Evolutionary conservation across 2,888 invertebrate genomes (phyloP), one percentile per base, ranked within the genome.

Genomic region (Eustalomyia histrio): DNA sequence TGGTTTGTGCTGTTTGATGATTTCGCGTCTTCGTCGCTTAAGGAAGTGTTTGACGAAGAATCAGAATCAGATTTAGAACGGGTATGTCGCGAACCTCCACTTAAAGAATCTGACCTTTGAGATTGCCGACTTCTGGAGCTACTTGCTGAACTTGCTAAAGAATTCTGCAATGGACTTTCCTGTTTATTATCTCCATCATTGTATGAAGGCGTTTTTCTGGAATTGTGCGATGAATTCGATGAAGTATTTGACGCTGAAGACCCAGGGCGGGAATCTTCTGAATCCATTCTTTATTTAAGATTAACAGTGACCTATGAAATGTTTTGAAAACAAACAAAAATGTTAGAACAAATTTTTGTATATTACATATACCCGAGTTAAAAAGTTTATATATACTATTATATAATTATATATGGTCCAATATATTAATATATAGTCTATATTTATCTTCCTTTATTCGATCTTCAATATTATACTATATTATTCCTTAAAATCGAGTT

Each of bases 221-320:
- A 87, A 72, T 91, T 91, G 83, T 91, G 91, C 16, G 92, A 92
- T 35, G 91, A 91, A 74, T 91, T 91, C 60, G 92, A 91, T 29
- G 92, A 92, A 79, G 90, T 87, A 67, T 84, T 86, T 58, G 87
- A 89, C 18, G 85, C 86, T 58, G 89, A 88, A 63, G 88, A 88
- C 71, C 88, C 89, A 58, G 88, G 87, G 29, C 86, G 86, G 14
- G 90, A 90, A 80, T 91, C 91, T 80, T 90, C 91, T 35, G 87
- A 87, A 58, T 89, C 89, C 88, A 88, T 89, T 18, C 18, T 17
- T 57, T 57, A 16, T 65, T 53, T 47, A 14, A 29, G 7, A 52
- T 12, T 12, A 43, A n/a, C n/a, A n/a, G n/a, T n/a, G 53, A 73
- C 61, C 78, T 79, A 67, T 47, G 29, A 55, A 78, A 72, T 55